Evolutionary conservation across 2,113 vertebrate genomes (phyloP), one percentile per base, ranked within the genome.

Genomic region (Cheirogaleus medius): DNA sequence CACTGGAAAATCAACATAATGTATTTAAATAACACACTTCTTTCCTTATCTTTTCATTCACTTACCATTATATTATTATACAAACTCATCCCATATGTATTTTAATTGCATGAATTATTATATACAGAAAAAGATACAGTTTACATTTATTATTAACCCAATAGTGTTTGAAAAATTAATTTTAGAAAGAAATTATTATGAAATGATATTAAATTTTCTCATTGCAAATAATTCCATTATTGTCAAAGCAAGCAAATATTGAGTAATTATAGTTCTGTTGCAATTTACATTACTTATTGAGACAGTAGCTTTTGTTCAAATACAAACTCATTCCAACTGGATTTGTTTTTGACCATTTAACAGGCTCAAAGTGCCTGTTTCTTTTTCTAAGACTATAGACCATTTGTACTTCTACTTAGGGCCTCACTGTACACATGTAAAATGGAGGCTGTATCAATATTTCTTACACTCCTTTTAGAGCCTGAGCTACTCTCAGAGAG

Each of bases 1-100:
- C 44, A 82, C 63, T 93, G 58, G 64, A 77, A 90, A 90, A 95
- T 84, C 77, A 90, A 77, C 17, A 85, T 13, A 80, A 39, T 63
- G 7, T 54, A 49, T 11, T 86, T 29, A 94, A 80, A 27, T 39
- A 56, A 25, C 27, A 58, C 20, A 82, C 3, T 80, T 66, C 3
- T 74, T 52, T 78, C 42, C 47, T 91, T 58, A 71, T 5, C 27
- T 87, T 82, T 49, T 42, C 6, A 47, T 13, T 47, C 5, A 60
- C 29, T 80, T 58, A 54, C 10, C 52, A 7, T 80, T 82, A 63
- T 66, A 12, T 80, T 82, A 21, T 56, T 56, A 56, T 56, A 78
- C 60, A 86, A 73, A 84, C 1, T 42, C 6, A 78, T 49, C 4
- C 21, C 9, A 77, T n/a, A 37, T 47, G 49, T 11, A 90, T 66